These are phyloP conservation scores for Neodontobutis hainanensis DNA, from an alignment of 2,113 vertebrate species.

Conservation along the genomic window DNA sequence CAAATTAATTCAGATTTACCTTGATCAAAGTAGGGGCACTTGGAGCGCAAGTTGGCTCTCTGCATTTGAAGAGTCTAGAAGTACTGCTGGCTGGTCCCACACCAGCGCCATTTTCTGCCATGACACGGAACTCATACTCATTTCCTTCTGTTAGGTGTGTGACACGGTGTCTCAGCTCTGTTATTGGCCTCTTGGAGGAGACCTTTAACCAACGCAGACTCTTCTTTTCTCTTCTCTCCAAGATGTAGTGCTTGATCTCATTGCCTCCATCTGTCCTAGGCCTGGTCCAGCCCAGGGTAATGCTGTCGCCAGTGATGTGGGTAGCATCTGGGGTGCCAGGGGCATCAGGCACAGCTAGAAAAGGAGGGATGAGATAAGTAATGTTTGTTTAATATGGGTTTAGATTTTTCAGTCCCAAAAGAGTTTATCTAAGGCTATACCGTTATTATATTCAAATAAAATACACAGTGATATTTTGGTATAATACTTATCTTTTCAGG, in stretches of 20 bases:
- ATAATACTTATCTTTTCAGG: background rate
- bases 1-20: constrained; percentile 70
- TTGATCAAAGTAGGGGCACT: constrained; percentile 90
- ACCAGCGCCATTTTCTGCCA: constrained; percentile 96
- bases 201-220: constrained; percentile 96
- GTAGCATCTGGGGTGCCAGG: constrained; percentile 94
- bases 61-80: constrained; percentile 94
- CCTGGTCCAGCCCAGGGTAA: constrained; percentile 92
- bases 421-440: too few relatives aligned
- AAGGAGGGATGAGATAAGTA: too few relatives aligned
- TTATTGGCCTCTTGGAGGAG: constrained; percentile 91
- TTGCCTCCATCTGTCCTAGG: constrained; percentile 93
- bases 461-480: too few relatives aligned
- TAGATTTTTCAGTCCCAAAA: too few relatives aligned
- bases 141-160: constrained; percentile 92
- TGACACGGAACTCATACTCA: constrained; percentile 97
- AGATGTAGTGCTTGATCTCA: constrained; percentile 95
- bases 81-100: constrained; percentile 88
- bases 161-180: constrained; percentile 90
- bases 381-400: too few relatives aligned
- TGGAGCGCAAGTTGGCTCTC: constrained; percentile 92
- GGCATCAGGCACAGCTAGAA: constrained; percentile 90
- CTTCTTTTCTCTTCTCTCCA: constrained; percentile 98
- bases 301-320: constrained; percentile 90
- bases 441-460: too few relatives aligned